Evolutionary conservation across 2,113 vertebrate species (phyloP).

Genomic region (Aix galericulata): DNA sequence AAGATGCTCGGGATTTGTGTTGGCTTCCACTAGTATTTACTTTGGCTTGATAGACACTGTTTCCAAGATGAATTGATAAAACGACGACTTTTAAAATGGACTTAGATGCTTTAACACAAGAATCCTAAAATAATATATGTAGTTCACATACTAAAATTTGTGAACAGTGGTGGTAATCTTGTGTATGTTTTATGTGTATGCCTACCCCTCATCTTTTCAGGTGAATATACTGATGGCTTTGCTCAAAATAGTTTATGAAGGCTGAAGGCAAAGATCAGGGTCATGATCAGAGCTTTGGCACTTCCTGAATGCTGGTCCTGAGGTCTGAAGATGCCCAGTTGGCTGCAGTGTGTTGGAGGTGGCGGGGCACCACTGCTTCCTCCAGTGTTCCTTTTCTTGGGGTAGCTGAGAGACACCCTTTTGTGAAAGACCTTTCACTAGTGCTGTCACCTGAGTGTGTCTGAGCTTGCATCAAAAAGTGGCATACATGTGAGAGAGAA

Average conservation of each 20-base stretch:
- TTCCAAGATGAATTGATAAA: not conserved
- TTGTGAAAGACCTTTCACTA: too few species aligned
- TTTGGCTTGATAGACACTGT: not conserved
- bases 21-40: not conserved
- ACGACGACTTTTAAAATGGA: not conserved
- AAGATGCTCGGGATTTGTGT: not conserved
- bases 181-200: not conserved
- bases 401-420: not conserved
- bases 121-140: not conserved
- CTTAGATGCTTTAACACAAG: not conserved
- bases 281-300: not conserved
- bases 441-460: too few species aligned
- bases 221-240: not conserved
- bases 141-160: not conserved
- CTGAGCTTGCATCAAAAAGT: too few species aligned
- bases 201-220: not conserved
- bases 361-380: not conserved
- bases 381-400: not conserved
- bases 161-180: not conserved
- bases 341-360: not conserved
- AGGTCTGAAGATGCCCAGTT: not conserved
- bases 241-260: not conserved
- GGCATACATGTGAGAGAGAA: too few species aligned
- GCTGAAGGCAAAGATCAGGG: not conserved
- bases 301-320: not conserved